Conservation (phyloP, 2,113 vertebrate species). For the Serinus canaria region DNA sequence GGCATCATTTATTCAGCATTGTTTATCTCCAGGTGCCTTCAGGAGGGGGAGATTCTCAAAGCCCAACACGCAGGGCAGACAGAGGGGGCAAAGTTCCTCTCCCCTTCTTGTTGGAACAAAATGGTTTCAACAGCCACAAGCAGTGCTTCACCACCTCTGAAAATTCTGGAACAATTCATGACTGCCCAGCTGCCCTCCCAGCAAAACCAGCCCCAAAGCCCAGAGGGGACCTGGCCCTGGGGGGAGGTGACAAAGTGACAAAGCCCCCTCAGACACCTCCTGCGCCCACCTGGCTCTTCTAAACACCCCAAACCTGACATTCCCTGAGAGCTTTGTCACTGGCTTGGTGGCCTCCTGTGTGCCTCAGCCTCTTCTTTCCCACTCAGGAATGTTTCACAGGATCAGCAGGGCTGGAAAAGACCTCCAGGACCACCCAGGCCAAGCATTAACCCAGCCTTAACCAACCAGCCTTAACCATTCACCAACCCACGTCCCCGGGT, state of each 20-base stretch:
- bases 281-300: neutral
- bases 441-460: neutral
- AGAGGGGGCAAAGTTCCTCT: neutral
- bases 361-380: neutral
- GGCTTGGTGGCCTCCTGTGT: neutral
- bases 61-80: neutral
- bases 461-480: neutral
- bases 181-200: neutral
- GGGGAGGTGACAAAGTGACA: neutral
- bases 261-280: neutral
- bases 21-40: neutral
- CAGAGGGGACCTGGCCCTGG: neutral
- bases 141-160: neutral
- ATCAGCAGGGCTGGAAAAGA: neutral
- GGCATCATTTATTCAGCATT: neutral
- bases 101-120: neutral
- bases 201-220: neutral
- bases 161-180: accelerated
- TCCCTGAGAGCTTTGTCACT: neutral
- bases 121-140: neutral
- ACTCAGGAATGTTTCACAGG: accelerated
- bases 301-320: neutral
- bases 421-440: neutral
- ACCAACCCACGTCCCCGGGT: accelerated
- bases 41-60: neutral